Conservation (phyloP, 2,888 invertebrate species). For the Cheilosia soror region DNA sequence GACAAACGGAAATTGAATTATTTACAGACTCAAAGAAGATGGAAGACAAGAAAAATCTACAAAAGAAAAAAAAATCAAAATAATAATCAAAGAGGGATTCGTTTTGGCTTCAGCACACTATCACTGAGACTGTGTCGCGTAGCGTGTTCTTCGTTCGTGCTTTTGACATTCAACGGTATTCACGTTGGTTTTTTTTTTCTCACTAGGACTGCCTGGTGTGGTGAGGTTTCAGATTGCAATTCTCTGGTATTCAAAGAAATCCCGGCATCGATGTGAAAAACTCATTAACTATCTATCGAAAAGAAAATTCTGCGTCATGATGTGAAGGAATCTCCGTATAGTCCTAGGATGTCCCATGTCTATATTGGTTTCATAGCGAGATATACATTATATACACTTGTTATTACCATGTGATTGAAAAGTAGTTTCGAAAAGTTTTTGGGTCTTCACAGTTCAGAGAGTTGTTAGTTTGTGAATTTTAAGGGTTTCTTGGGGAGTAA, state of each 20-base stretch:
- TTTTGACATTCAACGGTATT: constrained; percentile 54
- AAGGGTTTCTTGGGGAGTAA: constrained; percentile 59
- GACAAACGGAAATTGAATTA: constrained; percentile 72
- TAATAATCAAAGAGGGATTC: constrained; percentile 45
- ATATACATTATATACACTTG: not conserved
- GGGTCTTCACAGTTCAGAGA: constrained; percentile 61
- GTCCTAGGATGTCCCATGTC: constrained; percentile 11
- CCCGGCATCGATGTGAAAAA: constrained; percentile 57
- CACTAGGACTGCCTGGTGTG: constrained; percentile 17
- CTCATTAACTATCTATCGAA: constrained; percentile 66
- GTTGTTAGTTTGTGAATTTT: constrained; percentile 54
- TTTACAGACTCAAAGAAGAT: constrained; percentile 53
- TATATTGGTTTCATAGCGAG: constrained; percentile 41
- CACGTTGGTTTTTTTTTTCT: constrained; percentile 8
- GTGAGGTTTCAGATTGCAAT: constrained; percentile 33
- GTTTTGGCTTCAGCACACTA: not conserved
- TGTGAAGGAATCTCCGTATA: constrained; percentile 37
- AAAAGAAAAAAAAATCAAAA: constrained; percentile 46
- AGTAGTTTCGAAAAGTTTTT: constrained; percentile 62
- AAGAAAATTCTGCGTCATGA: constrained; percentile 35
- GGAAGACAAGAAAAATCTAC: not conserved
- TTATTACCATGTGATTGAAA: constrained; percentile 41
- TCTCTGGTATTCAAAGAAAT: constrained; percentile 53
- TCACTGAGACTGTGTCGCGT: constrained; percentile 5
- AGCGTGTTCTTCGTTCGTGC: constrained; percentile 27